These are phyloP conservation scores for Magallana angulata DNA, from an alignment of 1,140 invertebrate genomes.

Conservation along the genomic window DNA sequence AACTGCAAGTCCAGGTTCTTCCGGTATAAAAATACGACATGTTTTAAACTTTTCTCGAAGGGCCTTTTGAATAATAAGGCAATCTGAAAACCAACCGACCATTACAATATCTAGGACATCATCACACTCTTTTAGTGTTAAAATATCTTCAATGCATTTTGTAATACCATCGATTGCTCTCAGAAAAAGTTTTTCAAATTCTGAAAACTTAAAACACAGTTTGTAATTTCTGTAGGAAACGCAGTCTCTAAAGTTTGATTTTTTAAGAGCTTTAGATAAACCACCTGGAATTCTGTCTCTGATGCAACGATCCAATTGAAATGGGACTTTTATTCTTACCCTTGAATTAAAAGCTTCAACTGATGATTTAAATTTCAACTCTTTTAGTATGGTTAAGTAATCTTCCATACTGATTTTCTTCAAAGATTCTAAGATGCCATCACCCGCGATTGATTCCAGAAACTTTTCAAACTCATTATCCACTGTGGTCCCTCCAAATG, in stretches of 20 bases:
- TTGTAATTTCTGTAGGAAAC: constrained; percentile 25
- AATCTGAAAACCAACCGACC: constrained; percentile 53
- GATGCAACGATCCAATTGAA: neutral
- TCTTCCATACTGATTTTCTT: neutral
- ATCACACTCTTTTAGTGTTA: neutral
- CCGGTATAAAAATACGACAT: constrained; percentile 36
- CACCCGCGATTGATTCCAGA: constrained; percentile 10
- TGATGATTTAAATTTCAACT: constrained; percentile 32
- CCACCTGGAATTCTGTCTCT: neutral
- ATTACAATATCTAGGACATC: constrained; percentile 42
- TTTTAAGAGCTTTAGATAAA: neutral
- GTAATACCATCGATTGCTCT: constrained; percentile 20
- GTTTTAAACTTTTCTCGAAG: constrained; percentile 20
- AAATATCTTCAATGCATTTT: neutral
- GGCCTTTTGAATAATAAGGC: constrained; percentile 30
- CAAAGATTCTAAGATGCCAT: constrained; percentile 10
- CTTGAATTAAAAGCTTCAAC: neutral
- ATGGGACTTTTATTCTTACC: neutral
- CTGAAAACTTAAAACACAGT: neutral
- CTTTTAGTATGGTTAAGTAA: constrained; percentile 13
- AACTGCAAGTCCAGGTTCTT: constrained; percentile 49
- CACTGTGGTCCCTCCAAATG: constrained; percentile 42
- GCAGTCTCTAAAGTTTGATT: neutral
- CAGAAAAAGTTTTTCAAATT: constrained; percentile 37
- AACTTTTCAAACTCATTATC: constrained; percentile 36